A percentile compares a stretch with the other conserved stretches of the same genome.
Evolutionary conservation across 2,797 vertebrate genomes (phyloP).

Genomic region (Galago senegalensis): DNA sequence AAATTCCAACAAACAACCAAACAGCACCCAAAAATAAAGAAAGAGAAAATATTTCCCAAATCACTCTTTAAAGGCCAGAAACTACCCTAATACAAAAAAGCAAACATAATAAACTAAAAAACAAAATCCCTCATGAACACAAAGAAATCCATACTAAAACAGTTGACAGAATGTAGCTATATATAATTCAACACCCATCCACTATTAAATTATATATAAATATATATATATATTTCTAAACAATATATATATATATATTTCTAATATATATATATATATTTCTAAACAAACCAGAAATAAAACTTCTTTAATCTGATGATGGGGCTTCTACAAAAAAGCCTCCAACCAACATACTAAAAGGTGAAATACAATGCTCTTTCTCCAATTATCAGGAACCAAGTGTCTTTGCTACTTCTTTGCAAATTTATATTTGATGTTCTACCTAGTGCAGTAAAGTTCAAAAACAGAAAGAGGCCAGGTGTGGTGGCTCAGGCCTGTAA

Average conservation of each 20-base stretch:
- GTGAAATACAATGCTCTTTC: background rate
- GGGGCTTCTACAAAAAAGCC: background rate
- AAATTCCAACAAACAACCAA: background rate
- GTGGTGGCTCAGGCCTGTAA: too few relatives aligned
- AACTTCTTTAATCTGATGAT: background rate
- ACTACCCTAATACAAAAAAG: background rate
- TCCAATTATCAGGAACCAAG: background rate
- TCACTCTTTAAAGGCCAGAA: background rate
- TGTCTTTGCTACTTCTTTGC: background rate
- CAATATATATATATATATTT: too few relatives aligned
- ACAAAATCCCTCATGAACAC: background rate
- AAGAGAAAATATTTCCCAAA: background rate
- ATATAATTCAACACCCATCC: background rate
- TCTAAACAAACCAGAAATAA: background rate
- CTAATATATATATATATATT: background rate
- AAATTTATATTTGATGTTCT: background rate
- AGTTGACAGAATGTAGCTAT: background rate
- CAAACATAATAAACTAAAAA: background rate
- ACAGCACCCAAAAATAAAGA: background rate
- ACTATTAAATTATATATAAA: too few relatives aligned
- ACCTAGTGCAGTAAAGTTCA: background rate
- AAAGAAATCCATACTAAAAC: background rate
- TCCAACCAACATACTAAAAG: background rate
- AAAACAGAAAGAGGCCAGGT: background rate
- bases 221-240: too few relatives aligned